Evolutionary conservation across 2,113 vertebrate genomes (phyloP).

Genomic region (Oncorhynchus keta): DNA sequence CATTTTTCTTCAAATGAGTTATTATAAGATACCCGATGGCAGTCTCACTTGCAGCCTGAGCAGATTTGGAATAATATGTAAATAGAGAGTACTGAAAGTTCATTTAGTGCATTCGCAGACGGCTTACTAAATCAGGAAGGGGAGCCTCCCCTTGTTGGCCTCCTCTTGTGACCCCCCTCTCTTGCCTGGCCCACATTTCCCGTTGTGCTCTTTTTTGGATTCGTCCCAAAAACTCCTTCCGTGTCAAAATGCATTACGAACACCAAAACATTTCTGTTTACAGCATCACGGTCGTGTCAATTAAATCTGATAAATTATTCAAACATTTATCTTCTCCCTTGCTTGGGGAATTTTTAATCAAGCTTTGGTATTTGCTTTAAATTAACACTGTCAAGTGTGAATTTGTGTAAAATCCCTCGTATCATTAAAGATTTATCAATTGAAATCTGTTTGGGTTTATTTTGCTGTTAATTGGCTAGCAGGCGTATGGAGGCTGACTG

Average conservation of each 20-base stretch:
- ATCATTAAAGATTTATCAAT: constrained; percentile 98
- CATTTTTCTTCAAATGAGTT: constrained; percentile 35
- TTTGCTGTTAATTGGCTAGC: constrained; percentile 87
- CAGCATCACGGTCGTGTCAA: constrained; percentile 81
- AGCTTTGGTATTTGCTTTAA: constrained; percentile 95
- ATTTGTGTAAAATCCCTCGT: constrained; percentile 94
- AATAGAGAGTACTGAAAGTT: constrained; percentile 49
- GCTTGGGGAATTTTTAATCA: constrained; percentile 95
- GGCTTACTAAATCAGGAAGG: constrained; percentile 22
- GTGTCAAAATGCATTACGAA: constrained; percentile 78
- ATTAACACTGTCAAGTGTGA: constrained; percentile 92
- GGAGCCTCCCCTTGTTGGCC: background rate
- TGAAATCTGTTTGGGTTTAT: constrained; percentile 91
- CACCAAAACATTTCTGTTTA: constrained; percentile 93
- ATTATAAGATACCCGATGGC: constrained; percentile 51
- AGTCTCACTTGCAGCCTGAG: constrained; percentile 27
- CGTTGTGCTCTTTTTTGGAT: constrained; percentile 59
- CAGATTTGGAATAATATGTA: constrained; percentile 56
- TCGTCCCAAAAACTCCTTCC: constrained; percentile 73
- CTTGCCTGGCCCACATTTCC: constrained; percentile 24
- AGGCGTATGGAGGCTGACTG: constrained; percentile 67
- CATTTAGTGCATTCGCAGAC: constrained; percentile 34
- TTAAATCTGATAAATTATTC: constrained; percentile 93
- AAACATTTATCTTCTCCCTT: constrained; percentile 81
- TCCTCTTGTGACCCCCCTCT: background rate